Percentiles rank a stretch among this genome's conserved stretches.
Conservation (phyloP, 2,888 invertebrate genomes). For the Tricholauxania praeusta region DNA sequence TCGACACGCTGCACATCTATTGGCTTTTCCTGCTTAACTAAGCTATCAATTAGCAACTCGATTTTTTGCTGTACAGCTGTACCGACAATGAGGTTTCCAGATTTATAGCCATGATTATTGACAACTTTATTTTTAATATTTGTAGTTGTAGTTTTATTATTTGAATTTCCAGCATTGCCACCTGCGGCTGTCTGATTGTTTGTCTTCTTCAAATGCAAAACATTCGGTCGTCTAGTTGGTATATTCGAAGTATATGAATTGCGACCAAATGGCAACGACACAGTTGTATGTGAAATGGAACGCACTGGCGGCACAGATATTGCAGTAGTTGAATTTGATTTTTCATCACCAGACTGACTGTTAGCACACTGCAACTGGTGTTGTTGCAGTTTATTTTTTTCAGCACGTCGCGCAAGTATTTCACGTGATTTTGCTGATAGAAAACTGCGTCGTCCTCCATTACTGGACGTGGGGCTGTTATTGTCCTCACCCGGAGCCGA, state of each 20-base stretch:
- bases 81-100: conserved; percentile 44
- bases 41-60: conserved; percentile 60
- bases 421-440: conserved; percentile 67
- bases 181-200: conserved; percentile 39
- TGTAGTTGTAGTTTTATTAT: conserved; percentile 47
- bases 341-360: conserved; percentile 53
- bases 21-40: conserved; percentile 36
- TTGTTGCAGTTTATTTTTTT: conserved; percentile 58
- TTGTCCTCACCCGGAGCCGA: conserved; percentile 60
- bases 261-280: conserved; percentile 51
- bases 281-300: conserved; percentile 61
- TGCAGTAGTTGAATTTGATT: conserved; percentile 28
- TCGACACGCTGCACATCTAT: conserved; percentile 48
- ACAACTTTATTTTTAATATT: conserved; percentile 51
- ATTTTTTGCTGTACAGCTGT: conserved; percentile 63
- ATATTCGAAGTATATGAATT: conserved; percentile 64
- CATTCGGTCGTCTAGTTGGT: conserved; percentile 63
- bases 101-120: conserved; percentile 55
- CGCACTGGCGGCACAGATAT: conserved; percentile 53
- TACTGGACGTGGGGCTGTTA: conserved; percentile 5
- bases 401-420: conserved; percentile 66
- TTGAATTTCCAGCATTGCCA: conserved; percentile 20
- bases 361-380: conserved; percentile 49
- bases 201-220: conserved; percentile 61
- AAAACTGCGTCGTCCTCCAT: conserved; percentile 62